Conservation (phyloP, 2,797 vertebrate genomes). For the Hypotaenidia okinawae region DNA sequence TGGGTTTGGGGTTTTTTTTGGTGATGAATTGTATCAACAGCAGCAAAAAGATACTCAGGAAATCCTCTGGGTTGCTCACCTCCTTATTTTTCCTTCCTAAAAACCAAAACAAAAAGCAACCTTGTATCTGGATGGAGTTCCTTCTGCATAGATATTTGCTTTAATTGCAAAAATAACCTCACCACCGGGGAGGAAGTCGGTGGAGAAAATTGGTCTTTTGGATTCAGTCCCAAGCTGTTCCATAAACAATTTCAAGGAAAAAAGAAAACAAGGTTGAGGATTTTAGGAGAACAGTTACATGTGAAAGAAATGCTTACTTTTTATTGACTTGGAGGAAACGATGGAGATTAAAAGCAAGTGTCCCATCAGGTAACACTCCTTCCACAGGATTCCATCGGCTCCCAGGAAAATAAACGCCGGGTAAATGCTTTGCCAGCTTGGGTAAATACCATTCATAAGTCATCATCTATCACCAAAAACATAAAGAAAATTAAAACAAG, state of each 20-base stretch:
- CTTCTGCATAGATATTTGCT: constrained; percentile 74
- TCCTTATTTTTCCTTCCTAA: constrained; percentile 47
- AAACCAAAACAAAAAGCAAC: constrained; percentile 27
- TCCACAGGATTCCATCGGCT: constrained; percentile 87
- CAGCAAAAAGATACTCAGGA: constrained; percentile 35
- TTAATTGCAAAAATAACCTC: constrained; percentile 82
- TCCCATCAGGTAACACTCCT: constrained; percentile 75
- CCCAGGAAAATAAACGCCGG: constrained; percentile 88
- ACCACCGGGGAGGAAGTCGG: constrained; percentile 64
- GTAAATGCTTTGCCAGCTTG: constrained; percentile 88
- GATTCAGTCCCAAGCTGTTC: constrained; percentile 72
- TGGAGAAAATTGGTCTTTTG: constrained; percentile 76
- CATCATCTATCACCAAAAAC: constrained; percentile 88
- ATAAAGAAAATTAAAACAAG: background rate
- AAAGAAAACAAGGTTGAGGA: constrained; percentile 46
- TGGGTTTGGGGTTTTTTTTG: background rate
- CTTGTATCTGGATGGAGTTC: constrained; percentile 70
- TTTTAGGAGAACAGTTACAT: constrained; percentile 73
- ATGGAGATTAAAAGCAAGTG: constrained; percentile 91
- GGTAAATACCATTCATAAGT: constrained; percentile 95
- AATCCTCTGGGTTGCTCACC: constrained; percentile 62
- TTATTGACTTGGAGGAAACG: constrained; percentile 90
- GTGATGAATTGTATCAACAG: constrained; percentile 54
- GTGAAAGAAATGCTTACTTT: constrained; percentile 84
- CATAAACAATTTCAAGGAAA: constrained; percentile 71